Conservation (phyloP, 2,797 vertebrate genomes). For the Jordanella pulchra region DNA sequence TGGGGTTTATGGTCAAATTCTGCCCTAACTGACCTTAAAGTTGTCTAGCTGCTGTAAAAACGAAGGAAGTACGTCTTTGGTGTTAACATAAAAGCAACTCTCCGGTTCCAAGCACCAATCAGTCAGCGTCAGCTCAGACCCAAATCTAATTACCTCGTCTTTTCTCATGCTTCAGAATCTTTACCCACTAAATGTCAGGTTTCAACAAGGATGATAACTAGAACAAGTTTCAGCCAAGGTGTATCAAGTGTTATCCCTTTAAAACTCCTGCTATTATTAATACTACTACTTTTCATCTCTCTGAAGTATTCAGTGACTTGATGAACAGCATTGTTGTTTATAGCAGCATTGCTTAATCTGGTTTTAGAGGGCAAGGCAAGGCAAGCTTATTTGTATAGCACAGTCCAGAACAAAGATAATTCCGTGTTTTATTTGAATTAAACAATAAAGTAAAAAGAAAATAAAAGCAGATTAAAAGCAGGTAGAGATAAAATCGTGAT, state of each 20-base stretch:
- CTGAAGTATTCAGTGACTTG: neutral
- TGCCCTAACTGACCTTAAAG: constrained; percentile 14
- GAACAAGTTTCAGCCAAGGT: too few relatives aligned
- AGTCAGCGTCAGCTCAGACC: neutral
- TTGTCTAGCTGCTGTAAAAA: constrained; percentile 7
- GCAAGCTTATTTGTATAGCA: too few relatives aligned
- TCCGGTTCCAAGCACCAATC: neutral
- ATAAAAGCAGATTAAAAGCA: too few relatives aligned
- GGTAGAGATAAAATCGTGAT: too few relatives aligned
- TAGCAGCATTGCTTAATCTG: neutral
- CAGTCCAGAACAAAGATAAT: too few relatives aligned
- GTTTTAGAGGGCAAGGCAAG: neutral
- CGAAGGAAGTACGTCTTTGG: constrained; percentile 7
- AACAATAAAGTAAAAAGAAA: too few relatives aligned
- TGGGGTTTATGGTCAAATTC: constrained; percentile 20
- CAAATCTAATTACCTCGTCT: neutral
- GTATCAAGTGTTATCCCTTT: too few relatives aligned
- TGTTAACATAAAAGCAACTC: constrained; percentile 19
- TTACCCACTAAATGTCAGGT: neutral
- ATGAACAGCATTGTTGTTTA: neutral
- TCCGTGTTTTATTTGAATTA: too few relatives aligned
- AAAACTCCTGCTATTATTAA: neutral
- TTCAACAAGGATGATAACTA: neutral
- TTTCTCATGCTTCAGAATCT: neutral
- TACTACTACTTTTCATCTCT: neutral